These are phyloP conservation scores for Cyclophora punctaria DNA, from an alignment of 2,888 invertebrate species.

Conservation along the genomic window DNA sequence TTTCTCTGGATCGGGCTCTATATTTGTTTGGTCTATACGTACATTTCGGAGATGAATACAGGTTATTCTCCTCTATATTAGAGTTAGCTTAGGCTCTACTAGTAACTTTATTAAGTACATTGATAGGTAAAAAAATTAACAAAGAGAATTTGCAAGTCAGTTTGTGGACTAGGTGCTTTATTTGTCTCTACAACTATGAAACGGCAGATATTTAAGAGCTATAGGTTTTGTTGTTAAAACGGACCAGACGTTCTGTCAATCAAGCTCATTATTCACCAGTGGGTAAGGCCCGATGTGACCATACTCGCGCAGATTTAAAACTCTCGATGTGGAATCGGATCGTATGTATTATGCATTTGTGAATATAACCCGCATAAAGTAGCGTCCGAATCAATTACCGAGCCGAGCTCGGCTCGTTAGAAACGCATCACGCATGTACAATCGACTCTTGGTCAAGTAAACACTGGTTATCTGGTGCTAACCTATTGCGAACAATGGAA, in stretches of 20 bases:
- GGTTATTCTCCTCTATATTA: too few relatives aligned
- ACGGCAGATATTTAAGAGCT: too few relatives aligned
- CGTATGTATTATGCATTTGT: conserved; percentile 73
- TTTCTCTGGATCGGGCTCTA: too few relatives aligned
- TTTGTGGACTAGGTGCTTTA: too few relatives aligned
- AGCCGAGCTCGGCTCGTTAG: conserved; percentile 64
- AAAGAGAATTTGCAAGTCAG: too few relatives aligned
- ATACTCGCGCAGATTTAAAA: conserved; percentile 40
- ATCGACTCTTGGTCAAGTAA: conserved; percentile 59
- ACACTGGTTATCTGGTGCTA: conserved; percentile 68
- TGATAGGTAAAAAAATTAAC: too few relatives aligned
- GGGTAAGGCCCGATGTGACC: conserved; percentile 31
- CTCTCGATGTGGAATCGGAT: conserved; percentile 38
- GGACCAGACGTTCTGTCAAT: conserved; percentile 25
- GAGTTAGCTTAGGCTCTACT: too few relatives aligned
- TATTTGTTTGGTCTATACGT: too few relatives aligned
- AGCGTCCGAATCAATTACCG: conserved; percentile 70
- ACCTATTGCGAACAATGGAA: conserved; percentile 62
- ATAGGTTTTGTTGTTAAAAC: conserved; percentile 19
- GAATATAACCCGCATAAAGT: conserved; percentile 70
- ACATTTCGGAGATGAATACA: too few relatives aligned
- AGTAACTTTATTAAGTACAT: too few relatives aligned
- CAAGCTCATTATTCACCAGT: conserved; percentile 40
- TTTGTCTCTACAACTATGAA: too few relatives aligned
- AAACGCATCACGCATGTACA: conserved; percentile 75